phyloP scores from a whole-genome alignment of 2,113 vertebrate genomes.

The Lucifuga dentata region DNA sequence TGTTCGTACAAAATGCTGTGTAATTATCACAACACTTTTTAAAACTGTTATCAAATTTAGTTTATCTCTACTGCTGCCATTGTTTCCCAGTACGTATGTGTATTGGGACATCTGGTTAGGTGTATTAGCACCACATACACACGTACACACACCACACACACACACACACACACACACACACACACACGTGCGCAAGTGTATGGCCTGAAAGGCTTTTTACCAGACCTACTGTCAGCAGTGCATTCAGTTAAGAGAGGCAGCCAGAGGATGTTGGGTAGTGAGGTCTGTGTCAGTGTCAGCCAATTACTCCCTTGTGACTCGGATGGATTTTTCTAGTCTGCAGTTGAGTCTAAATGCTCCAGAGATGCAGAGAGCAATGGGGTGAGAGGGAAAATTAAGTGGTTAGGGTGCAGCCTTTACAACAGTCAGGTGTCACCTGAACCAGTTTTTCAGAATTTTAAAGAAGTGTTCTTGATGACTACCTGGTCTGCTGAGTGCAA shows the following conservation, averaged over 20 bases:
- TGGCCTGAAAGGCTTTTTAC: slow-evolving; percentile 33
- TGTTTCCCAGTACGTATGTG: no score
- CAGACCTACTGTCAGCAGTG: slow-evolving; percentile 42
- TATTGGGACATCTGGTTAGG: no score
- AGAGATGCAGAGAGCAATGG: slow-evolving; percentile 29
- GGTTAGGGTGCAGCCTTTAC: not conserved
- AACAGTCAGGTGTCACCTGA: not conserved
- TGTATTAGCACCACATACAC: no score
- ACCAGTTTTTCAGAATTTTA: no score
- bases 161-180: not conserved
- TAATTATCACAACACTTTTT: no score
- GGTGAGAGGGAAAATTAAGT: slow-evolving; percentile 28
- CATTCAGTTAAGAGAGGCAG: slow-evolving; percentile 43
- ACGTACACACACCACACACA: no score
- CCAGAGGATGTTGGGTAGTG: slow-evolving; percentile 73
- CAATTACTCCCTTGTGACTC: slow-evolving; percentile 56
- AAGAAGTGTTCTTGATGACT: not conserved
- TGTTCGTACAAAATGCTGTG: no score
- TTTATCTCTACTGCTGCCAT: no score
- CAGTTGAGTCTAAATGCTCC: slow-evolving; percentile 40
- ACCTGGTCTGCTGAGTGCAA: not conserved
- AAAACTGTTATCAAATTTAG: no score
- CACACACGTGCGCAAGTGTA: not conserved
- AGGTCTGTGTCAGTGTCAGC: slow-evolving; percentile 68
- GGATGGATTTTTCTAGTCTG: slow-evolving; percentile 36